These are phyloP conservation scores for Dipodomys stephensi DNA, from an alignment of 2,113 vertebrate species.

Conservation along the genomic window DNA sequence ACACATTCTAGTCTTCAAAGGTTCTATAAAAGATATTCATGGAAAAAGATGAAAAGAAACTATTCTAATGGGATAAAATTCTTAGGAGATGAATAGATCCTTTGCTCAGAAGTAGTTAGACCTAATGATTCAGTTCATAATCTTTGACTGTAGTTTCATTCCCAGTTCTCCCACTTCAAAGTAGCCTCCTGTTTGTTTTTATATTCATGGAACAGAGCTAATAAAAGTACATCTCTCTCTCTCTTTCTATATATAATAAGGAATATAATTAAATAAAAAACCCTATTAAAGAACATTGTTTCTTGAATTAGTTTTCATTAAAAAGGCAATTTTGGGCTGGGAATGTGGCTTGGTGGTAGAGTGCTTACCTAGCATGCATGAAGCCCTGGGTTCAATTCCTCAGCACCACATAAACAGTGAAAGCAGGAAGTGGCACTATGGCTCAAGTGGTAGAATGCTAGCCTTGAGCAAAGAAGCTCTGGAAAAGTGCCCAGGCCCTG, in stretches of 20 bases:
- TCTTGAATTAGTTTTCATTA: neutral
- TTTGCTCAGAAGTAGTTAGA: neutral
- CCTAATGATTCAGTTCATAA: neutral
- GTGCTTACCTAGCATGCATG: no score
- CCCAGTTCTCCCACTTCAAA: neutral
- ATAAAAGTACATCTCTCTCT: neutral
- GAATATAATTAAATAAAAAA: neutral
- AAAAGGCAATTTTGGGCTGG: neutral
- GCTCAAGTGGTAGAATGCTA: no score
- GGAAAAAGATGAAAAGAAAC: neutral
- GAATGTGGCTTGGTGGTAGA: no score
- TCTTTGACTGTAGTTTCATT: neutral
- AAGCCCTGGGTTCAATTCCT: no score
- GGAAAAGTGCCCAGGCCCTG: no score
- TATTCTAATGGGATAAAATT: neutral
- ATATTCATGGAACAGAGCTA: neutral
- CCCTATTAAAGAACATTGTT: neutral
- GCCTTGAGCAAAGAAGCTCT: no score
- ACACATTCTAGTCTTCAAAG: neutral
- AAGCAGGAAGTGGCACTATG: no score
- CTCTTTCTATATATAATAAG: neutral
- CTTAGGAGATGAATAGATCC: neutral
- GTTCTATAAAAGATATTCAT: neutral
- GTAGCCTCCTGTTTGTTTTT: neutral
- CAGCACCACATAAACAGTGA: no score